These are phyloP conservation scores for Scaptomyza graminum DNA, from an alignment of 1,140 invertebrate genomes.

Conservation along the genomic window DNA sequence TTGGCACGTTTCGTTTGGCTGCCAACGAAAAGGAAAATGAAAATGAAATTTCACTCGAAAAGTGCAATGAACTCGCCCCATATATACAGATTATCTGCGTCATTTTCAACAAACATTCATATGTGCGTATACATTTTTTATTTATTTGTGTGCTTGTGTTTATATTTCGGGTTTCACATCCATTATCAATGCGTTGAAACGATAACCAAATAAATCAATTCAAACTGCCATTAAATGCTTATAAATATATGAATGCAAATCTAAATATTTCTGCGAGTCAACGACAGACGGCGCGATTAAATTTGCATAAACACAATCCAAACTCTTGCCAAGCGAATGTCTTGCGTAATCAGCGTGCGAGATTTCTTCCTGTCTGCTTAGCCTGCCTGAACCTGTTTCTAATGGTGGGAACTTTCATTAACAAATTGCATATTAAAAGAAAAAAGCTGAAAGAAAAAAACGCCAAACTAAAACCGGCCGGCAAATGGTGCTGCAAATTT, in stretches of 20 bases:
- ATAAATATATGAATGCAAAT: constrained; percentile 8
- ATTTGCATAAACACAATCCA: constrained; percentile 69
- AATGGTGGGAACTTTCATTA: constrained; percentile 82
- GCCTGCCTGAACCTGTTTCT: constrained; percentile 71
- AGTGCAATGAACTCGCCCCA: constrained; percentile 65
- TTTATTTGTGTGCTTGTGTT: constrained; percentile 14
- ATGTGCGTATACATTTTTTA: background rate
- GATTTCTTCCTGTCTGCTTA: constrained; percentile 63
- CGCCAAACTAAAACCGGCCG: constrained; percentile 66
- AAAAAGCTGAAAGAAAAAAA: constrained; percentile 18
- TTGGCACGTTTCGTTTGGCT: constrained; percentile 68
- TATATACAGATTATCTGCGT: constrained; percentile 47
- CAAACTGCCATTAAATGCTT: constrained; percentile 32
- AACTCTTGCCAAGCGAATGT: constrained; percentile 34
- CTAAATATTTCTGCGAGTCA: constrained; percentile 38
- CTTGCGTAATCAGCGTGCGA: constrained; percentile 63
- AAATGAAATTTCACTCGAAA: constrained; percentile 48
- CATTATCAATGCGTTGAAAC: constrained; percentile 39
- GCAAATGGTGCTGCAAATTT: constrained; percentile 78
- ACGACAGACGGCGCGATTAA: constrained; percentile 44
- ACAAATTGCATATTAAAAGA: constrained; percentile 34
- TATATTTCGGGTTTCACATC: constrained; percentile 24
- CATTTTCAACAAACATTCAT: constrained; percentile 4
- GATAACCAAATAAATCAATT: constrained; percentile 34
- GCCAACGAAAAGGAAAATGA: constrained; percentile 46